phyloP scores from a whole-genome alignment of 2,113 vertebrate genomes.

The Emydura subglobosa region DNA sequence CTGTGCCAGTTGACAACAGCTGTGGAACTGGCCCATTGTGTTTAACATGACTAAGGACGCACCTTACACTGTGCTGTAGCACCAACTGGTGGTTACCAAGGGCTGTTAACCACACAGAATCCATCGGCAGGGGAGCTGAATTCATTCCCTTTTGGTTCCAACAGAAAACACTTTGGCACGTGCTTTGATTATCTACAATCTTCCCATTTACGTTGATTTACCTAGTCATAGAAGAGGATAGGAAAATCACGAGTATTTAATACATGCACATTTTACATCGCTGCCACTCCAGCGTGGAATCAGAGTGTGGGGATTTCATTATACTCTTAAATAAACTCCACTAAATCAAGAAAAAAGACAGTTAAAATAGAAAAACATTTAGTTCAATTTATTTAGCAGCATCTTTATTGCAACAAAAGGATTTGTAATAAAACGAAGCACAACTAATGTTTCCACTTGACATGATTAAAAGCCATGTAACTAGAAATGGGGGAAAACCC shows the following conservation, averaged over 20 bases:
- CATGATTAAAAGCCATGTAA: conserved; percentile 80
- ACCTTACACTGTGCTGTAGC: neutral
- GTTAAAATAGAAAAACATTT: conserved; percentile 34
- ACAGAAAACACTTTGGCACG: fast-evolving
- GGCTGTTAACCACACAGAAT: neutral
- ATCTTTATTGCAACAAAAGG: conserved; percentile 83
- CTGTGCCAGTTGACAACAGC: neutral
- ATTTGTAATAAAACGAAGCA: conserved; percentile 79
- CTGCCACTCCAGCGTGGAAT: neutral
- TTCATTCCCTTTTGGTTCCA: neutral
- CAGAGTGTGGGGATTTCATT: conserved; percentile 29
- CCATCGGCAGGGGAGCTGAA: neutral
- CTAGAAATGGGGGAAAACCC: conserved; percentile 62
- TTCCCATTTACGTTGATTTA: neutral
- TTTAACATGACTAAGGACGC: fast-evolving
- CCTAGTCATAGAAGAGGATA: neutral
- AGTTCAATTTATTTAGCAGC: conserved; percentile 80
- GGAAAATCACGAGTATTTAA: neutral
- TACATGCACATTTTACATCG: neutral
- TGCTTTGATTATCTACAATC: neutral
- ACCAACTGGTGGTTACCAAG: conserved; percentile 56
- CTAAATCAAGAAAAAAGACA: conserved; percentile 43
- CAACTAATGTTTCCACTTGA: conserved; percentile 78
- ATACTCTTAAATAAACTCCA: neutral
- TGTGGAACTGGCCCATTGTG: fast-evolving